phyloP scores from a whole-genome alignment of 35 echinoderm and acorn worm species.

The Stichopus chloronotus region DNA sequence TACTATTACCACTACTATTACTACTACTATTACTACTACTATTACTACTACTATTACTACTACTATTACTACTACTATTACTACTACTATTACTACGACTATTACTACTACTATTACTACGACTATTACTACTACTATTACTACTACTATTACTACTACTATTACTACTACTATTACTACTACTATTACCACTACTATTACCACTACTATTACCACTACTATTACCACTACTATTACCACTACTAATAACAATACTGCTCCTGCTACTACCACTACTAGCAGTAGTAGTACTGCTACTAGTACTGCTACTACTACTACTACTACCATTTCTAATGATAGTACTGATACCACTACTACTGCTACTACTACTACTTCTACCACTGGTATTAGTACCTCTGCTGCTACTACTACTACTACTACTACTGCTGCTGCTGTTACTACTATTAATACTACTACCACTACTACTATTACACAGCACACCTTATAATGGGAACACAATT shows the following conservation, averaged over 20 bases:
- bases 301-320: constrained; percentile 20
- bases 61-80: constrained; percentile 10
- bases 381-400: not conserved
- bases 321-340: not conserved
- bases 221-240: not conserved
- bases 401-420: constrained; percentile 4
- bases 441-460: too few species aligned
- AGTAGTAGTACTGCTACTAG: not conserved
- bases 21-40: constrained; percentile 17
- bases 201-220: not conserved
- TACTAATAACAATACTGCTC: not conserved
- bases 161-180: not conserved
- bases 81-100: not conserved
- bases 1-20: constrained; percentile 1
- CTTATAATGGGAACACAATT: too few species aligned
- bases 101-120: too few species aligned
- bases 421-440: not conserved
- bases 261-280: not conserved
- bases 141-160: too few species aligned
- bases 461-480: too few species aligned
- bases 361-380: not conserved
- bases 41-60: constrained; percentile 1
- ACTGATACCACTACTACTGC: not conserved
- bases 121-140: too few species aligned
- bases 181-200: not conserved